Base-by-base conservation (phyloP, 2,113 vertebrate species). In the Labrus mixtus region DNA sequence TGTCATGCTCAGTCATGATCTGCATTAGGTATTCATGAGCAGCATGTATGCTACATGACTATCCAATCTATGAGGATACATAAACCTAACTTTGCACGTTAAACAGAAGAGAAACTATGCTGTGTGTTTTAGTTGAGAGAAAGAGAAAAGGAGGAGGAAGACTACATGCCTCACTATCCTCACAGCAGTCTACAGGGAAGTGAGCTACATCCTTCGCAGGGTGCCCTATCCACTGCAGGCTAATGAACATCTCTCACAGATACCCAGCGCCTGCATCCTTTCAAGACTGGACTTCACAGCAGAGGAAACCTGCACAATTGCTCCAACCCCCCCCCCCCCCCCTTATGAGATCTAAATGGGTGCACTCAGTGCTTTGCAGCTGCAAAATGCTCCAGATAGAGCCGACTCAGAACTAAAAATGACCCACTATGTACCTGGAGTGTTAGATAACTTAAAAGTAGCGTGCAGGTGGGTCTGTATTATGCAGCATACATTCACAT, bases 191-290 rank as follows among this genome's bases (percentile, higher is more conserved):
- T 90, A 53, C 2, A 46, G 90, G 85, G 87, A 88, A 41, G 69
- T 83, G 85, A 78, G 87, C 78, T 78, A 78, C 72, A 88, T 89
- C 82, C 70, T 67, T 70, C 61, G 68, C 41, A 53, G 57, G 48
- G 33, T 71, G 63, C 72, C 57, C 67, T 65, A 25, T 67, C 37
- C 78, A 13, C 72, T 11, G 1, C 70, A 82, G 59, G 72, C 79
- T 88, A 87, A 87, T 86, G 86, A 87, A 81, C 68, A 67, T 77
- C 60, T 17, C 50, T 69, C 39, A 15, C 67, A 60, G 70, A 23
- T 45, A 54, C 63, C 20, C 66, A 53, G 83, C 10, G 15, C 61
- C 69, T 76, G 80, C 72, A 71, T 84, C 71, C 16, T 41, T 74
- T 79, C 68, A 66, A 63, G 82, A 76, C 79, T 61, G 82, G 78